Conservation (phyloP, 2,113 vertebrate species). For the Eolophus roseicapilla region DNA sequence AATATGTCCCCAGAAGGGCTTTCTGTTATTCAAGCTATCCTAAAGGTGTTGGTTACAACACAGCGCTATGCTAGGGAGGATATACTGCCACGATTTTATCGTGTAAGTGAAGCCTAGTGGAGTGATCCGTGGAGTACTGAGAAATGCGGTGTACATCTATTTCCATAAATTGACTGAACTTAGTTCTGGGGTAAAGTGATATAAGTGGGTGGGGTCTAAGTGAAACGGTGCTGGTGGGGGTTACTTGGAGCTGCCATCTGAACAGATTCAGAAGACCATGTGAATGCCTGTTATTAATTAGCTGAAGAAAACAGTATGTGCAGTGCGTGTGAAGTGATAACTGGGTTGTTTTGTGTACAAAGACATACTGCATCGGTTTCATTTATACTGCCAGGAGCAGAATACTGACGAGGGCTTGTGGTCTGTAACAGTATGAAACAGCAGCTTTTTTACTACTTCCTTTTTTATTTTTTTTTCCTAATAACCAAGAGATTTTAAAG, state of each 20-base stretch:
- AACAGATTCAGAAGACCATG: not conserved
- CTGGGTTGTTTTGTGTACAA: not conserved
- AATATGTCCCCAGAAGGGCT: not conserved
- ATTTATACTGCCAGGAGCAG: not conserved
- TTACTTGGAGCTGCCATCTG: not conserved
- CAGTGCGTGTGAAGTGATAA: not conserved
- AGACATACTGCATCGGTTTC: not conserved
- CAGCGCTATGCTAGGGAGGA: fast-evolving
- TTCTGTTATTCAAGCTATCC: not conserved
- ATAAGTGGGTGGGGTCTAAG: not conserved
- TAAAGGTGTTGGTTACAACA: not conserved
- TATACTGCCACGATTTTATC: not conserved
- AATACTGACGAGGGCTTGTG: not conserved
- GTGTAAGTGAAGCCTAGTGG: not conserved
- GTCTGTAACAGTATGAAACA: not conserved
- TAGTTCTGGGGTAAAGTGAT: not conserved
- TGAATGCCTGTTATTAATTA: not conserved
- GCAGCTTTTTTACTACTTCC: not conserved
- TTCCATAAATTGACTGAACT: not conserved
- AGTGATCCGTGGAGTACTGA: not conserved
- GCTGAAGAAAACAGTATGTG: not conserved
- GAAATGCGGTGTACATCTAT: not conserved
- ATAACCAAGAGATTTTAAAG: not conserved
- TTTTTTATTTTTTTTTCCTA: not conserved
- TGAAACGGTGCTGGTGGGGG: not conserved